A percentile compares a stretch with the other conserved stretches of the same genome.
phyloP scores from a whole-genome alignment of 2,888 invertebrate genomes.

The Mythimna ferrago region DNA sequence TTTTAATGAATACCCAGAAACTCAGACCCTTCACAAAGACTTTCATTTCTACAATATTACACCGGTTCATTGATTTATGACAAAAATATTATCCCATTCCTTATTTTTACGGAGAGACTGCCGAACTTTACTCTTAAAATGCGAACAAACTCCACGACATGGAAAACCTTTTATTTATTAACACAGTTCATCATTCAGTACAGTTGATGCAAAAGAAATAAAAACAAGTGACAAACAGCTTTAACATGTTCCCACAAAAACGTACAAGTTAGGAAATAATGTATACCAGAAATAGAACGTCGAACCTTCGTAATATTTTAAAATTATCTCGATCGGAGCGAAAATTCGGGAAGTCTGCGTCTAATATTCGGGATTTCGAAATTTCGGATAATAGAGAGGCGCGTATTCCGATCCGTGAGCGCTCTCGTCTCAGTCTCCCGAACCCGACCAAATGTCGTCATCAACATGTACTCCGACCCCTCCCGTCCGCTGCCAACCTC shows the following conservation, averaged over 20 bases:
- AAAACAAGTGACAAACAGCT: constrained; percentile 63
- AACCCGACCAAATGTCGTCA: constrained; percentile 85
- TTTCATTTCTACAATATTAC: constrained; percentile 46
- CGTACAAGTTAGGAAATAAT: constrained; percentile 43
- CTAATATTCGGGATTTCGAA: constrained; percentile 49
- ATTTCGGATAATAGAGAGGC: constrained; percentile 59
- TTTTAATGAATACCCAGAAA: constrained; percentile 18
- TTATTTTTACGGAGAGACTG: constrained; percentile 57
- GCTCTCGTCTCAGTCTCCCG: constrained; percentile 74
- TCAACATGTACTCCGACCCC: constrained; percentile 77
- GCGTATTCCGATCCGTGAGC: constrained; percentile 66
- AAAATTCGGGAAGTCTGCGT: constrained; percentile 36
- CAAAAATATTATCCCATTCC: constrained; percentile 60
- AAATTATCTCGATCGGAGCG: constrained; percentile 16
- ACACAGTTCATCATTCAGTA: constrained; percentile 74
- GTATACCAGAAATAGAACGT: constrained; percentile 30
- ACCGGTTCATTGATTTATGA: constrained; percentile 61
- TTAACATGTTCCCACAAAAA: constrained; percentile 50
- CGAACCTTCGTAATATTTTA: constrained; percentile 18
- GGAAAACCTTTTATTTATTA: constrained; percentile 81
- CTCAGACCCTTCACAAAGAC: constrained; percentile 20
- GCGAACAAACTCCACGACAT: constrained; percentile 73
- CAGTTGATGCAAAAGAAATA: constrained; percentile 73
- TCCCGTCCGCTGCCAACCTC: constrained; percentile 65
- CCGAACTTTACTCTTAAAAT: constrained; percentile 68